A percentile compares a stretch with the other conserved stretches of the same genome.
phyloP scores from a whole-genome alignment of 2,113 vertebrate genomes.

The Malurus melanocephalus region DNA sequence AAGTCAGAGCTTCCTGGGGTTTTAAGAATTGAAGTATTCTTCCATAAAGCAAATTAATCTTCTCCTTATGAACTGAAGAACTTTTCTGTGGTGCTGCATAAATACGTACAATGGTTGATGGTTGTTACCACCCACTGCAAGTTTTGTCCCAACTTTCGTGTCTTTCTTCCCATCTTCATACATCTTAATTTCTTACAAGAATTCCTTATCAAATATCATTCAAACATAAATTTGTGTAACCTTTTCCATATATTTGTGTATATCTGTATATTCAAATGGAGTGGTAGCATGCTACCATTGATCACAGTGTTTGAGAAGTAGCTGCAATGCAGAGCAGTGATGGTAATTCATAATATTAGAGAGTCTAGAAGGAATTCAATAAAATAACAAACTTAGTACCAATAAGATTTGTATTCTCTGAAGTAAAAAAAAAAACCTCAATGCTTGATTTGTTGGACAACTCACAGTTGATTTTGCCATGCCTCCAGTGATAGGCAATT shows the following conservation, averaged over 20 bases:
- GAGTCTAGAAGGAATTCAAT: background rate
- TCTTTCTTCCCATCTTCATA: background rate
- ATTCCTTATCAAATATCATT: background rate
- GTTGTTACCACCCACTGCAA: background rate
- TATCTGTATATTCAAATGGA: background rate
- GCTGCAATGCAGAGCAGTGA: background rate
- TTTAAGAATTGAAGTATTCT: background rate
- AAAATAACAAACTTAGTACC: background rate
- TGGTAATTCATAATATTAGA: background rate
- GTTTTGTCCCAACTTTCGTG: background rate
- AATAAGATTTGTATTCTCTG: background rate
- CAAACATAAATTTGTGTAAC: background rate
- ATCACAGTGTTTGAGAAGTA: background rate
- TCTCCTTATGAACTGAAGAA: background rate
- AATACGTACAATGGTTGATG: background rate
- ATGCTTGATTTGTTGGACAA: background rate
- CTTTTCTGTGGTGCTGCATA: background rate
- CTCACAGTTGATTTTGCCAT: background rate
- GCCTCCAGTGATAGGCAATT: background rate
- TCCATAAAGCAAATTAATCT: background rate
- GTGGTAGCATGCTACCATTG: background rate
- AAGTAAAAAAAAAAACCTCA: background rate
- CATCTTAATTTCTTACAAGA: background rate
- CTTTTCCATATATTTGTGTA: background rate
- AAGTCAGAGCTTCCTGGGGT: slow-evolving; percentile 44